phyloP scores from a whole-genome alignment of 2,797 vertebrate genomes.

The Sciurus vulgaris region DNA sequence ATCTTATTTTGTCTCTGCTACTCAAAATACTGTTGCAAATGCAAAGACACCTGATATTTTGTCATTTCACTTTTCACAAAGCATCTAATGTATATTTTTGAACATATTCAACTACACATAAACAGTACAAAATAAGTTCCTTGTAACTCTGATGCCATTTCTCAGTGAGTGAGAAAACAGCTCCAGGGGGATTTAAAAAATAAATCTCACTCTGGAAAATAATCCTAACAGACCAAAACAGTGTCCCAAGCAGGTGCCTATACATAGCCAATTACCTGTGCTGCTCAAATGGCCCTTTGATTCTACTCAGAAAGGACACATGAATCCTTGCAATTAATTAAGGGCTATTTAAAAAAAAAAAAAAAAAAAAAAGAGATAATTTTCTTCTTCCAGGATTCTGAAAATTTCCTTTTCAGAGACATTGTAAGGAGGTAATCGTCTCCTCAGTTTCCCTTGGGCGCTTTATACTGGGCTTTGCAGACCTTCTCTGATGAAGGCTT shows the following conservation, averaged over 20 bases:
- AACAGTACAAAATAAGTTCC: neutral
- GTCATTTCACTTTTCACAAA: neutral
- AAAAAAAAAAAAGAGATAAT: neutral
- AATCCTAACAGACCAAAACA: neutral
- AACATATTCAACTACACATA: neutral
- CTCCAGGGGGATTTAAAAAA: neutral
- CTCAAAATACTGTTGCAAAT: neutral
- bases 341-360: slow-evolving; percentile 43
- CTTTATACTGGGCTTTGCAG: neutral
- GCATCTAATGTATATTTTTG: neutral
- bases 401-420: slow-evolving; percentile 51
- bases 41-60: neutral
- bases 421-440: neutral
- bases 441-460: neutral
- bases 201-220: neutral
- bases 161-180: neutral
- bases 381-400: slow-evolving; percentile 1
- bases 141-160: neutral
- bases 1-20: neutral
- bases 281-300: neutral
- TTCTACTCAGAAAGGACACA: neutral
- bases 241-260: neutral
- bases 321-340: slow-evolving; percentile 13
- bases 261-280: neutral
- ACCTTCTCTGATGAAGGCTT: neutral